Conservation (phyloP, 2,888 invertebrate species). For the Polyommatus icarus region DNA sequence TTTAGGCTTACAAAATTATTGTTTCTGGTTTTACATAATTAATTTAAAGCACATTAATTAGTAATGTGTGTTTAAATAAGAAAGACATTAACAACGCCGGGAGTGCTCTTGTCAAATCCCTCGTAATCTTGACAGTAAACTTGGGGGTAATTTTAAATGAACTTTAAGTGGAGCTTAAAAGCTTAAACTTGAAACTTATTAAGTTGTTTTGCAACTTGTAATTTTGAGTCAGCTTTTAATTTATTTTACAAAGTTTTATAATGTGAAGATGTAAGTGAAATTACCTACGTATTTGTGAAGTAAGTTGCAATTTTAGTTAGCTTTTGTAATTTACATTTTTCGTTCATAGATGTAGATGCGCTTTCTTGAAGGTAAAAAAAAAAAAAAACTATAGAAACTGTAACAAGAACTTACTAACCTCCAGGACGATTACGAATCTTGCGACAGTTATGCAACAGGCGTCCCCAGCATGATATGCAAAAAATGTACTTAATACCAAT, state of each 20-base stretch:
- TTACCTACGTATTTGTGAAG: neutral
- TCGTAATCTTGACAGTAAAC: slow-evolving; percentile 9
- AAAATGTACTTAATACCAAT: no score
- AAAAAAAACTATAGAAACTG: no score
- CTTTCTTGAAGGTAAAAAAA: no score
- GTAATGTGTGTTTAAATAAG: neutral
- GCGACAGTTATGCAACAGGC: no score
- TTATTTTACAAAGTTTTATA: neutral
- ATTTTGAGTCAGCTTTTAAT: slow-evolving; percentile 7
- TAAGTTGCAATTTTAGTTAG: neutral
- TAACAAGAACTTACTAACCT: no score
- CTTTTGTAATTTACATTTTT: neutral
- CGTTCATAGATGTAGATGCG: no score
- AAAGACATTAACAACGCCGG: neutral
- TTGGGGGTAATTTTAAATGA: slow-evolving; percentile 16
- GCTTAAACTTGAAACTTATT: neutral
- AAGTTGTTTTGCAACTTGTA: slow-evolving; percentile 4
- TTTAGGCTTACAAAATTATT: neutral
- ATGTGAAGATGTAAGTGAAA: neutral
- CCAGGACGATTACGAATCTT: no score
- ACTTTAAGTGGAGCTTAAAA: slow-evolving; percentile 22
- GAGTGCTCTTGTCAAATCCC: neutral
- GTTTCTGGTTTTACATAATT: neutral
- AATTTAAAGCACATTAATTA: neutral
- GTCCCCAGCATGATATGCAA: no score